Percentiles rank a stretch among this genome's conserved stretches.
These are phyloP conservation scores for Tetragnatha montana DNA, from an alignment of 2,888 invertebrate genomes.

Conservation along the genomic window DNA sequence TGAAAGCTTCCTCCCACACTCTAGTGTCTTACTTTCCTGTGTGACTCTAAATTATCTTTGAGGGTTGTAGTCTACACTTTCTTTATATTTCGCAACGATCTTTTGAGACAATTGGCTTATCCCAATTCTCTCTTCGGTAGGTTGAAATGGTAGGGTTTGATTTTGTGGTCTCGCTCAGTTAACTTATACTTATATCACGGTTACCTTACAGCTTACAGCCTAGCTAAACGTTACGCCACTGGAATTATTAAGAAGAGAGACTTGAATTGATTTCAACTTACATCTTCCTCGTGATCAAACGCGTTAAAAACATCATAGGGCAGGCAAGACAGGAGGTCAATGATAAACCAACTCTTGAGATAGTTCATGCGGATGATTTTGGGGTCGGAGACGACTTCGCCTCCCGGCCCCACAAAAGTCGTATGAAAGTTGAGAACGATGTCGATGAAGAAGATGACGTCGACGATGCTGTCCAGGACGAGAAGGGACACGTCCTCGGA, in stretches of 20 bases:
- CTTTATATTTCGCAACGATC: too few relatives aligned
- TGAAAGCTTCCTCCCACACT: too few relatives aligned
- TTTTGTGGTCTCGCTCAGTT: too few relatives aligned
- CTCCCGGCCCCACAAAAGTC: slow-evolving; percentile 94
- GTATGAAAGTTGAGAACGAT: slow-evolving; percentile 99
- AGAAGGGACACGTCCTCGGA: slow-evolving; percentile 95
- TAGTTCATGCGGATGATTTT: slow-evolving; percentile 99
- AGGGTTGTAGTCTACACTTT: too few relatives aligned
- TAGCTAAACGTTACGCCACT: too few relatives aligned
- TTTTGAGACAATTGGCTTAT: too few relatives aligned
- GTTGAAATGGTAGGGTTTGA: too few relatives aligned
- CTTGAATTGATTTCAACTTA: slow-evolving; percentile 71
- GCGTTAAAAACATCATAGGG: slow-evolving; percentile 99
- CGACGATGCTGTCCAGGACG: slow-evolving; percentile 97
- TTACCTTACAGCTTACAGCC: too few relatives aligned
- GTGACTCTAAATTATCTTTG: too few relatives aligned
- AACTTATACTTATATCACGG: too few relatives aligned
- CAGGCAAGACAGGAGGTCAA: slow-evolving; percentile 98
- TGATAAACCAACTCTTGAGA: slow-evolving; percentile 99
- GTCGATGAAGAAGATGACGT: slow-evolving; percentile 99
- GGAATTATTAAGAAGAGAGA: background rate
- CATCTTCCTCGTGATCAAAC: slow-evolving; percentile 97
- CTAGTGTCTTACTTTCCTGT: too few relatives aligned
- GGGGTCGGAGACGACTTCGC: slow-evolving; percentile 96
- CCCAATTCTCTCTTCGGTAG: too few relatives aligned